Evolutionary conservation across 2,797 vertebrate genomes (phyloP).

Genomic region (Sphenopsis melanotis): DNA sequence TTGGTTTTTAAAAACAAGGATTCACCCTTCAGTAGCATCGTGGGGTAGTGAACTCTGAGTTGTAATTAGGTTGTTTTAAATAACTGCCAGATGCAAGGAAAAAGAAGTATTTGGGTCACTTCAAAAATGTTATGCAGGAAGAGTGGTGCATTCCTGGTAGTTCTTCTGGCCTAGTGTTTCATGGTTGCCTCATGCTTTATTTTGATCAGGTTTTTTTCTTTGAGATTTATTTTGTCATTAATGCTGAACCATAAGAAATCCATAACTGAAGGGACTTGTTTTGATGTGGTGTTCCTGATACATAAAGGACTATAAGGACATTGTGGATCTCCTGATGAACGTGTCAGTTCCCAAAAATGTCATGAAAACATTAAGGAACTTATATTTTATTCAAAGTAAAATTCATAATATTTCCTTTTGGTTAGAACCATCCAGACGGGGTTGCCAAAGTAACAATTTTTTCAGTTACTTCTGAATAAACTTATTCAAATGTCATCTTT

Average conservation of each 20-base stretch:
- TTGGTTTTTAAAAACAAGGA: not conserved
- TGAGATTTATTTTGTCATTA: constrained; percentile 14
- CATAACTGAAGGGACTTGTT: not conserved
- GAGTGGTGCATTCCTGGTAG: not conserved
- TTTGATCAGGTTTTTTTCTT: constrained; percentile 9
- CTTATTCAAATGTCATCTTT: constrained; percentile 43
- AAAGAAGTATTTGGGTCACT: not conserved
- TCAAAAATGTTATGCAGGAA: not conserved
- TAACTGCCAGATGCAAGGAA: not conserved
- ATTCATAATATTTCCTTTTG: not conserved
- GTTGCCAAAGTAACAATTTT: constrained; percentile 11
- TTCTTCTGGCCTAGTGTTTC: not conserved
- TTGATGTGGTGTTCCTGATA: not conserved
- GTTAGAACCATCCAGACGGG: not conserved
- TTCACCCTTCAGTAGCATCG: not conserved
- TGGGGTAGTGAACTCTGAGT: not conserved
- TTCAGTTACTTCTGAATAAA: constrained; percentile 29
- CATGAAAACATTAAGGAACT: not conserved
- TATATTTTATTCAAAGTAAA: not conserved
- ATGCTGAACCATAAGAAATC: constrained; percentile 2
- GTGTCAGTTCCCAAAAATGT: not conserved
- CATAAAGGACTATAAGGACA: not conserved
- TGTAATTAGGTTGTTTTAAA: constrained; percentile 10
- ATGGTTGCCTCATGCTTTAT: not conserved
- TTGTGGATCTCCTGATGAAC: not conserved